Percentiles rank a stretch among this genome's conserved stretches.
phyloP scores from a whole-genome alignment of 2,797 vertebrate species.

The Tenualosa ilisha region DNA sequence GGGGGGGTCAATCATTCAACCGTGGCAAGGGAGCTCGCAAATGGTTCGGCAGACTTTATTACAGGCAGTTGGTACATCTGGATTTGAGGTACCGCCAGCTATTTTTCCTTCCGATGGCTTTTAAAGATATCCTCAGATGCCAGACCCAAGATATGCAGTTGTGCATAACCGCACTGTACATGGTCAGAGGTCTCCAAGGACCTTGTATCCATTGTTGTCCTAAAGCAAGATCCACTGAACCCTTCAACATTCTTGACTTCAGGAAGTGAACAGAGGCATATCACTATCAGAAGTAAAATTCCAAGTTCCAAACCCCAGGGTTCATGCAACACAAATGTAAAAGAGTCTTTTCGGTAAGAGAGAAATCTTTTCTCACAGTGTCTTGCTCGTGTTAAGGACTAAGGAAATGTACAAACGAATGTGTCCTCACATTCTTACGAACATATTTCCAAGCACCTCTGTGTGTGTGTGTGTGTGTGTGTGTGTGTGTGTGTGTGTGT shows the following conservation, averaged over 20 bases:
- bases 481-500: too few species aligned
- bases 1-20: slow-evolving; percentile 1
- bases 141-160: background rate
- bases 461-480: too few species aligned
- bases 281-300: background rate
- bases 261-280: background rate
- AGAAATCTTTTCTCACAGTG: background rate
- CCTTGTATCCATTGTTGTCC: background rate
- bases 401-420: background rate
- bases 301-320: background rate
- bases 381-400: background rate
- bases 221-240: background rate
- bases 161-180: background rate
- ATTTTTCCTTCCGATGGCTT: background rate
- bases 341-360: background rate
- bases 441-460: background rate
- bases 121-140: slow-evolving; percentile 19
- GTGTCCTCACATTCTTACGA: background rate
- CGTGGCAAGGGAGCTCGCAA: slow-evolving; percentile 3
- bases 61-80: slow-evolving; percentile 47
- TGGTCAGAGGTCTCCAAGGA: background rate
- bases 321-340: background rate
- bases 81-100: slow-evolving; percentile 21
- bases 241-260: background rate
- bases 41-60: slow-evolving; percentile 53